Conservation (phyloP, 2,113 vertebrate species). For the Marmota monax region DNA sequence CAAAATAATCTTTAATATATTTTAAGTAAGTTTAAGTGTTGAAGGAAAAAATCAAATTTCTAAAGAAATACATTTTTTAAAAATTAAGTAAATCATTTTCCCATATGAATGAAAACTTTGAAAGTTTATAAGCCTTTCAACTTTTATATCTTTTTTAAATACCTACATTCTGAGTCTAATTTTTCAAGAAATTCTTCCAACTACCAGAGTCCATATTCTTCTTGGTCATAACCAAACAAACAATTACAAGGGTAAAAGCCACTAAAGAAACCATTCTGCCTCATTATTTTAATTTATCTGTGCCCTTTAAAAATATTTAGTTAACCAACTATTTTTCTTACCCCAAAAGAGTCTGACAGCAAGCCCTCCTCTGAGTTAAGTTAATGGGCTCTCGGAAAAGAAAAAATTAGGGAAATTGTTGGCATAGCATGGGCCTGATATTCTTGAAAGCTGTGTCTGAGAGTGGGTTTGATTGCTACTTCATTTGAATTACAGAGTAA, state of each 20-base stretch:
- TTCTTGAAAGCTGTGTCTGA: background rate
- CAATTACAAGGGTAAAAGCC: background rate
- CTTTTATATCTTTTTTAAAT: background rate
- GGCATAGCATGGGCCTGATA: conserved; percentile 4
- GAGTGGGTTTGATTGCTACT: conserved; percentile 47
- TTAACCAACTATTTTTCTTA: background rate
- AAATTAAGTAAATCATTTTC: background rate
- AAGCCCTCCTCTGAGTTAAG: conserved; percentile 24
- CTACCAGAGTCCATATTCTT: background rate
- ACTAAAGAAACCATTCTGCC: background rate
- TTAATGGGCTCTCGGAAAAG: conserved; percentile 56
- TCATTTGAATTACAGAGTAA: conserved; percentile 61
- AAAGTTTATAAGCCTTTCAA: background rate
- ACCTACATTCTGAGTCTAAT: background rate
- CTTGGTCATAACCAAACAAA: background rate
- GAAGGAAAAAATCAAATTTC: background rate
- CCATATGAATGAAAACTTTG: background rate
- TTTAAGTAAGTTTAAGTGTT: background rate
- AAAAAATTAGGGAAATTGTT: conserved; percentile 32
- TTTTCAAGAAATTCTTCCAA: background rate
- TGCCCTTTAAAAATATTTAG: conserved; percentile 43
- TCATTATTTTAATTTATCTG: background rate
- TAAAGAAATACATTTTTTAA: background rate
- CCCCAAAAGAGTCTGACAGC: conserved; percentile 8
- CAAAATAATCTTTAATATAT: background rate